A percentile compares a stretch with the other conserved stretches of the same genome.
Conservation (phyloP, 2,113 vertebrate genomes). For the Phalacrocorax brasilianus region DNA sequence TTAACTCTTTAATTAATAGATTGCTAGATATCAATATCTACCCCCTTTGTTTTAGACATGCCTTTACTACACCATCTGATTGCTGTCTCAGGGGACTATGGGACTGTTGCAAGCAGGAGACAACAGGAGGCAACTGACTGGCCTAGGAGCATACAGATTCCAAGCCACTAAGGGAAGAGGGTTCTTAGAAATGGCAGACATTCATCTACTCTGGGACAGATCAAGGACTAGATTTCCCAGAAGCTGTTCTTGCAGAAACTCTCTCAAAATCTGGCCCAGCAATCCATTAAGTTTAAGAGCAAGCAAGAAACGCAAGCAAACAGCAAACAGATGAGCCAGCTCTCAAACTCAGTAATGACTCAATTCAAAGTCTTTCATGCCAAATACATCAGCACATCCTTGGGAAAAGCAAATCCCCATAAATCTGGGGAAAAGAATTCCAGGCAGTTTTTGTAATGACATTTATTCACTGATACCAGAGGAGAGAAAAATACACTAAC, state of each 20-base stretch:
- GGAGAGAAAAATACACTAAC: not conserved
- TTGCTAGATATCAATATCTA: not conserved
- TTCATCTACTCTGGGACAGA: not conserved
- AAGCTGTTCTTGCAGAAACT: not conserved
- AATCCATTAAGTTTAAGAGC: not conserved
- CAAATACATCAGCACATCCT: not conserved
- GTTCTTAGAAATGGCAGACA: not conserved
- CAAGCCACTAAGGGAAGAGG: not conserved
- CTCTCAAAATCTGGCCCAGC: not conserved
- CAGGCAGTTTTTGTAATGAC: not conserved
- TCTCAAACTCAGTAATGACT: not conserved
- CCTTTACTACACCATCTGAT: not conserved
- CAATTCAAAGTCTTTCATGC: not conserved
- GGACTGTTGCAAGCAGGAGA: not conserved
- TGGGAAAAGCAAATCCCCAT: not conserved
- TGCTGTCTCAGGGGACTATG: not conserved
- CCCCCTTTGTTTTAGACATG: not conserved
- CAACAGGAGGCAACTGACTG: not conserved
- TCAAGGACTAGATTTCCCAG: slow-evolving; percentile 11
- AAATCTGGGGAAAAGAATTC: not conserved
- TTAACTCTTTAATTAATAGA: slow-evolving; percentile 1
- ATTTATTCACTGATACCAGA: not conserved
- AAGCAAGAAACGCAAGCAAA: not conserved
- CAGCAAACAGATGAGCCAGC: not conserved
- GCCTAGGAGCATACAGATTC: not conserved